Evolutionary conservation across 1,140 invertebrate genomes (phyloP).

Genomic region (Mylabris phalerata): DNA sequence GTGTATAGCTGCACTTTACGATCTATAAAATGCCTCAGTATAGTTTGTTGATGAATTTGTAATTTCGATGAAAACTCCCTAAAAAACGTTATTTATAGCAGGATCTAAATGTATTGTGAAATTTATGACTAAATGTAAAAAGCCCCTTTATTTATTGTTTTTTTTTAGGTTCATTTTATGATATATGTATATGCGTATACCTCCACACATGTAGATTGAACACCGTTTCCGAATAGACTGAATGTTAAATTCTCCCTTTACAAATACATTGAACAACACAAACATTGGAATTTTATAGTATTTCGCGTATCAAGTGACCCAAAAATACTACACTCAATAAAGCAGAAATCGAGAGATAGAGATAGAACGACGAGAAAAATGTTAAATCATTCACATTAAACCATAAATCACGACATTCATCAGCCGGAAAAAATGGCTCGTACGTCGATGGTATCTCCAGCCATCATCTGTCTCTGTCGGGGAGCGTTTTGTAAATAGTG

Average conservation of each 20-base stretch:
- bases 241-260: no score
- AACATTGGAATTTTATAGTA: slow-evolving; percentile 23
- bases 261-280: no score
- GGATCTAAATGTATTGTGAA: slow-evolving; percentile 1
- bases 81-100: not conserved
- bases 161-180: not conserved
- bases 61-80: no score
- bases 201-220: no score
- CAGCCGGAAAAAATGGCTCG: slow-evolving; percentile 22
- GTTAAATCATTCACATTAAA: slow-evolving; percentile 23
- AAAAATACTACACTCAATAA: slow-evolving; percentile 20
- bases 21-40: no score
- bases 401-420: slow-evolving; percentile 24
- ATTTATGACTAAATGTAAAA: slow-evolving; percentile 10
- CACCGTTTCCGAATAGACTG: no score
- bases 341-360: slow-evolving; percentile 11
- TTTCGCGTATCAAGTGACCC: slow-evolving; percentile 21
- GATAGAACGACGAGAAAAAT: slow-evolving; percentile 5
- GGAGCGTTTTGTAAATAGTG: slow-evolving; percentile 6
- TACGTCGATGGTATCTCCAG: slow-evolving; percentile 7
- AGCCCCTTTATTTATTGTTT: slow-evolving; percentile 14
- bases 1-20: no score
- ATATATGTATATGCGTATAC: no score
- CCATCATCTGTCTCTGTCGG: slow-evolving; percentile 13
- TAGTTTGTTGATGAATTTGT: no score